phyloP scores from a whole-genome alignment of 2,113 vertebrate species.

The Heteronetta atricapilla region DNA sequence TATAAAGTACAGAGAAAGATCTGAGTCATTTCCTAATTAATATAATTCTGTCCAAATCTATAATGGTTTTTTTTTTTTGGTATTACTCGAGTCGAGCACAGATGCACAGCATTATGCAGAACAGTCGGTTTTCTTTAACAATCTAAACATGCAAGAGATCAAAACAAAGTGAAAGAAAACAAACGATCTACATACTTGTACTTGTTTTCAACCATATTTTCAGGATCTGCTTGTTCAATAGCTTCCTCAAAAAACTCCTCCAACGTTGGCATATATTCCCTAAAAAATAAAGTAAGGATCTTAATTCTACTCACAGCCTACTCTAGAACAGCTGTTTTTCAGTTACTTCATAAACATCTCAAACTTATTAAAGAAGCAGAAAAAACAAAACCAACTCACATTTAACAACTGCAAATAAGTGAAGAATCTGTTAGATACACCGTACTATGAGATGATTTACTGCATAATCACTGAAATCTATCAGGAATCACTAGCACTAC shows the following conservation, averaged over 20 bases:
- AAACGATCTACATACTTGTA: constrained; percentile 87
- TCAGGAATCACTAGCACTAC: neutral
- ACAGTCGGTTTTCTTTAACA: neutral
- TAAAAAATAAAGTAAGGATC: constrained; percentile 49
- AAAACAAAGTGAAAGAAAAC: neutral
- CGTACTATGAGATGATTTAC: neutral
- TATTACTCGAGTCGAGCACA: neutral
- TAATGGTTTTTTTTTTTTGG: neutral
- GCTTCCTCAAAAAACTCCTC: constrained; percentile 98
- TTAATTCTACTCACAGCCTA: neutral
- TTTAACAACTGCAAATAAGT: neutral
- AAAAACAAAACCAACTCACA: neutral
- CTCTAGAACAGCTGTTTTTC: neutral
- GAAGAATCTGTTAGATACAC: neutral
- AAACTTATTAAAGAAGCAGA: neutral
- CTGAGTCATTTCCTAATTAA: neutral
- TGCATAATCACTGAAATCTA: neutral
- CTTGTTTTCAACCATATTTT: constrained; percentile 97
- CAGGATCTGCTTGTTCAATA: constrained; percentile 96
- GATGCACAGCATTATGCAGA: neutral
- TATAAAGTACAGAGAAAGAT: neutral
- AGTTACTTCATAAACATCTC: neutral
- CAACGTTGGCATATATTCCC: constrained; percentile 96
- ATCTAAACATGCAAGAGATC: neutral
- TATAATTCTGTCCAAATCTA: neutral